Conservation (phyloP, 2,888 invertebrate species). For the Eristalis pertinax region DNA sequence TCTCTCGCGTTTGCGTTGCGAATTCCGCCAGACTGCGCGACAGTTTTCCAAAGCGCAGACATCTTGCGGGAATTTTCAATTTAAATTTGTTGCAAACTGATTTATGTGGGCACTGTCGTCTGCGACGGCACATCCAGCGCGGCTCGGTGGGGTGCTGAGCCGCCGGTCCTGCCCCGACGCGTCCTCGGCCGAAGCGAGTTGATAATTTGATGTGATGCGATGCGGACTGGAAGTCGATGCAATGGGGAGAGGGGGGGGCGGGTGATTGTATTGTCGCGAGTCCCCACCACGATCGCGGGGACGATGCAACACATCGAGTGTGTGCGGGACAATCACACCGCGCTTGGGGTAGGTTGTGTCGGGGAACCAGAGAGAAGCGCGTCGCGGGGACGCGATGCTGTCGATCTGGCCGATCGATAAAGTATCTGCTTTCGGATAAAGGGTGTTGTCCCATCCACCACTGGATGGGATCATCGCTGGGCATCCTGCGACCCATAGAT, state of each 20-base stretch:
- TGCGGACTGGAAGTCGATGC: slow-evolving; percentile 45
- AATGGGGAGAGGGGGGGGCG: not conserved
- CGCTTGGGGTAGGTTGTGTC: slow-evolving; percentile 68
- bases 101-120: slow-evolving; percentile 74
- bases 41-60: slow-evolving; percentile 72
- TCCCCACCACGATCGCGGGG: slow-evolving; percentile 3
- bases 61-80: slow-evolving; percentile 70
- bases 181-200: slow-evolving; percentile 54
- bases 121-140: slow-evolving; percentile 60
- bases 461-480: not conserved
- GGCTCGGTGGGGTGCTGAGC: slow-evolving; percentile 17
- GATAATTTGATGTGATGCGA: slow-evolving; percentile 70
- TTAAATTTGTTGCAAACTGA: slow-evolving; percentile 73
- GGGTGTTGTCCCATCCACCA: slow-evolving; percentile 56
- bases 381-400: slow-evolving; percentile 46
- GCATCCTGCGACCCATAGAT: slow-evolving; percentile 51
- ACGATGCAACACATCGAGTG: not conserved
- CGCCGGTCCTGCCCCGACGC: not conserved
- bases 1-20: not conserved
- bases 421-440: slow-evolving; percentile 67
- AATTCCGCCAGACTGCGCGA: slow-evolving; percentile 70
- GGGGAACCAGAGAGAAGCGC: slow-evolving; percentile 41
- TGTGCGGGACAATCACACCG: slow-evolving; percentile 56
- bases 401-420: slow-evolving; percentile 71
- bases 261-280: not conserved